Evolutionary conservation across 1,140 invertebrate species (phyloP), one percentile per base, ranked within the genome.

Genomic region (Xylocopa sonorina): DNA sequence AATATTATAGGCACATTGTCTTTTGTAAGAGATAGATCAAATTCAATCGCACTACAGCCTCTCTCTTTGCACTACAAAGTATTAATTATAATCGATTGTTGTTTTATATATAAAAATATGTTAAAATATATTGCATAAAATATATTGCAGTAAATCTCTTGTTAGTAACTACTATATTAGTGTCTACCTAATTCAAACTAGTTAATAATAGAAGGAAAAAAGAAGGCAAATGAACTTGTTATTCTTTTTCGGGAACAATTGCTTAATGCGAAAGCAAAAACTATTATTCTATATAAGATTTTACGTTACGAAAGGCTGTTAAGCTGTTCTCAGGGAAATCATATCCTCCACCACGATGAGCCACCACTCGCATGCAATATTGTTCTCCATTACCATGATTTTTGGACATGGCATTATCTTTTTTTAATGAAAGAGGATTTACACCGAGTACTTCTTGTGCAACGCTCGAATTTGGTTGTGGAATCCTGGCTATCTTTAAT

Each of bases 301-400:
- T 93, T 92, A 96, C 95, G 92, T 95, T 94, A 93, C 94, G 94
- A 87, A 96, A 95, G 32, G 95, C 95, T 74, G 93, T 91, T 81
- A 96, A 88, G 77, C 95, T 96, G 89, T 96, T 96, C 91, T 96
- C 96, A 21, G 96, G 96, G 21, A 95, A 96, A 92, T 97, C 96
- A 34, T 95, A 92, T 51, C 93, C 95, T 51, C 95, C 95, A 53
- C 95, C 96, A 87, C 96, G 93, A 87, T 96, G 96, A 18, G 95
- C 95, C 41, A 96, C 94, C 69, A 93, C 92, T 88, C 89, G 91
- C 90, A 94, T 92, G 81, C 90, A 88, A 87, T 91, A 92, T 57
- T 89, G 86, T 63, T 89, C 83, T 78, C 84, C 86, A 64, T 88
- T 86, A 76, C 81, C 85, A 27, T 84, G 78, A 48, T 72, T 79